phyloP scores from a whole-genome alignment of 2,797 vertebrate genomes.

The Lithobates pipiens region DNA sequence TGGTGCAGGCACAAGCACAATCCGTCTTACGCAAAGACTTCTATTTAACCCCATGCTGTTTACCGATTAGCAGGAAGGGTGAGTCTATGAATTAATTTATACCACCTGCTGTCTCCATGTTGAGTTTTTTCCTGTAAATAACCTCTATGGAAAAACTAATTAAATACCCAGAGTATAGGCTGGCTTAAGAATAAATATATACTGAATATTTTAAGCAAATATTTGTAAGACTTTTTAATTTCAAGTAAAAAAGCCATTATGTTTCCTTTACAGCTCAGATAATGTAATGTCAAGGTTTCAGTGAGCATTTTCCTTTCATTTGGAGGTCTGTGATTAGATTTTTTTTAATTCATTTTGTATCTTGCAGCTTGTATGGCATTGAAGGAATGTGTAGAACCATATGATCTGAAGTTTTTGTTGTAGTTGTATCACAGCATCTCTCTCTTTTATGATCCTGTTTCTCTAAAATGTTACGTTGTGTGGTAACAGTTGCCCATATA shows the following conservation, averaged over 20 bases:
- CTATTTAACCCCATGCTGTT: conserved; percentile 70
- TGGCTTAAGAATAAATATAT: conserved; percentile 38
- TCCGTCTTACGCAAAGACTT: conserved; percentile 66
- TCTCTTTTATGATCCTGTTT: background rate
- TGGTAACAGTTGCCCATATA: no score
- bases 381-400: conserved; percentile 7
- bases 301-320: conserved; percentile 38
- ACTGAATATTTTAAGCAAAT: conserved; percentile 4
- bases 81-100: conserved; percentile 67
- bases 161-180: conserved; percentile 57
- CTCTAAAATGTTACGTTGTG: no score
- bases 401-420: background rate
- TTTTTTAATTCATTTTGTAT: conserved; percentile 12
- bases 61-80: conserved; percentile 66
- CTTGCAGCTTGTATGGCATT: conserved; percentile 9
- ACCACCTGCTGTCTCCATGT: conserved; percentile 65
- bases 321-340: conserved; percentile 26
- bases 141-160: conserved; percentile 35
- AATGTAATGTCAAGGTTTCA: conserved; percentile 40
- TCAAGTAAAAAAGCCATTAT: conserved; percentile 39
- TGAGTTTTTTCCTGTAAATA: conserved; percentile 60
- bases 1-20: conserved; percentile 62
- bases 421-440: background rate
- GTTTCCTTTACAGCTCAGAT: conserved; percentile 29
- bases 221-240: conserved; percentile 42